Evolutionary conservation across 2,888 invertebrate species (phyloP).

Genomic region (Pammene fasciana): DNA sequence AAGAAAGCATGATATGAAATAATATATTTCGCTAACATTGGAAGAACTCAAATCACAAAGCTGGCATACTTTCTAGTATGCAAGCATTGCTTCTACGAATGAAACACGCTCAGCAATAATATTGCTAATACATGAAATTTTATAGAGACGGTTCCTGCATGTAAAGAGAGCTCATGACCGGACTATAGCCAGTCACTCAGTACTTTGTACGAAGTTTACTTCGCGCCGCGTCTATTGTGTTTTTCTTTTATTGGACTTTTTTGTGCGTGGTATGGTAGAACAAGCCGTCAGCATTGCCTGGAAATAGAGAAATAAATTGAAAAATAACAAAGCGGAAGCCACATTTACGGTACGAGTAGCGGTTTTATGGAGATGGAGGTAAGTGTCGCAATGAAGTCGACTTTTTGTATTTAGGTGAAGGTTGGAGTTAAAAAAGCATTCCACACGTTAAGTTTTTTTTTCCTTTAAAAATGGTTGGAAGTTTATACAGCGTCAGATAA

Average conservation of each 20-base stretch:
- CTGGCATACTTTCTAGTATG: slow-evolving; percentile 17
- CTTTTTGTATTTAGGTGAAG: neutral
- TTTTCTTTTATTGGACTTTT: slow-evolving; percentile 89
- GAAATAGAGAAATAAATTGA: slow-evolving; percentile 78
- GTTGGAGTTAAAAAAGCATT: no score
- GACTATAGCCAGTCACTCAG: slow-evolving; percentile 2
- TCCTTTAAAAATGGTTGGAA: no score
- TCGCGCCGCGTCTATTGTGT: slow-evolving; percentile 66
- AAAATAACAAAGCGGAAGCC: slow-evolving; percentile 70
- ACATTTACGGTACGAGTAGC: slow-evolving; percentile 34
- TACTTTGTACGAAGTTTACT: slow-evolving; percentile 13
- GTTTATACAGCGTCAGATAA: no score
- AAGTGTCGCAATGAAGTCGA: neutral
- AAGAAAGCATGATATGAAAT: slow-evolving; percentile 6
- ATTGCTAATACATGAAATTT: slow-evolving; percentile 16
- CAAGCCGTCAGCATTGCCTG: slow-evolving; percentile 86
- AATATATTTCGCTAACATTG: slow-evolving; percentile 27
- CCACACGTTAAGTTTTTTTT: neutral
- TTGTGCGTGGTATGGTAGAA: slow-evolving; percentile 89
- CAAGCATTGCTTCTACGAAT: slow-evolving; percentile 23
- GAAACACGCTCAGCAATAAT: slow-evolving; percentile 23
- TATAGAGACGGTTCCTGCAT: slow-evolving; percentile 28
- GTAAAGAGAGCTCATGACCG: slow-evolving; percentile 31
- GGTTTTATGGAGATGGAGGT: slow-evolving; percentile 1
- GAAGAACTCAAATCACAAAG: slow-evolving; percentile 30